Base-by-base conservation (phyloP, 2,113 vertebrate species). In the Etheostoma cragini region DNA sequence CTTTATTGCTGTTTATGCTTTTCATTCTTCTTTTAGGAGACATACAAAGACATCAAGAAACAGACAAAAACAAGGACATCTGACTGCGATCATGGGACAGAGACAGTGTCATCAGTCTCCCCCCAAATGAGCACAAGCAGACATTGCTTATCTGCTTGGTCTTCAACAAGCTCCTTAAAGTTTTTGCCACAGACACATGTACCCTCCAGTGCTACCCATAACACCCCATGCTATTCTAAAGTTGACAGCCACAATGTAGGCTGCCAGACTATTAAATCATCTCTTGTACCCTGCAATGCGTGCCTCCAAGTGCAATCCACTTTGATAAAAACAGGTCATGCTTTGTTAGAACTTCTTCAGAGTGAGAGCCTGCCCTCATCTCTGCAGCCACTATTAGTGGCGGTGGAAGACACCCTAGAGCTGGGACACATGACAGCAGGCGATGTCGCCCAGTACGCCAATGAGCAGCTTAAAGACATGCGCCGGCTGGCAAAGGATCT, bases 341-440 rank as follows among this genome's bases (percentile, higher is more conserved):
- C 91, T 76, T 82, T 98, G 68, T 82, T 94, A 45, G 81, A 90
- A 65, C 81, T 99, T 76, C 97, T 97, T 84, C 92, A 82, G 85
- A 94, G 92, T 71, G 96, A 98, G 87, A 97, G 96, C 78, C 91
- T 99, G 84, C 96, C 97, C 46, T 99, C 96, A 0, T 96, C 96
- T 22, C 93, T 98, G 24, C 87, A 93, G 91, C 94, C 78, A 30
- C 96, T 98, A 64, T 91, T 95, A 72, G 93, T 82, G 42, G 88
- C 88, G 46, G 85, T 97, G 50, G 91, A 93, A 70, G 95, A 96
- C 16, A 89, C 79, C 0, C 14, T 93, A 19, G 94, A 93, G 26
- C 76, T 84, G n/a, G 94, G 86, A 62, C 93, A 66, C 0, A 93
- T 98, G 84, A 95, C 96, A 0, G 92, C 95, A 1, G 62, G n/a